These are phyloP conservation scores for Euura saliciscinereae DNA, from an alignment of 1,140 invertebrate species.

Conservation along the genomic window DNA sequence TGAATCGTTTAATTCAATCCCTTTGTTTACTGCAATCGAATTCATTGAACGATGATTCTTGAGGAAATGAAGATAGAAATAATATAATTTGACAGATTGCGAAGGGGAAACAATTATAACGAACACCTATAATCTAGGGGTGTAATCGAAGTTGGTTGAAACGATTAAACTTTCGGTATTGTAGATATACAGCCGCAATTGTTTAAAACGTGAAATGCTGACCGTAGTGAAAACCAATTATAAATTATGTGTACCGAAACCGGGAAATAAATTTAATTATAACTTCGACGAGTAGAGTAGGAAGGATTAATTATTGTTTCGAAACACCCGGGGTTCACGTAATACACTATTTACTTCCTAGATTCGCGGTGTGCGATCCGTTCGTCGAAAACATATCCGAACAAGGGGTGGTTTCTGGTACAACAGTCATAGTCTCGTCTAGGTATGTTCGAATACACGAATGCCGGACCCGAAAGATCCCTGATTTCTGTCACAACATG, in stretches of 20 bases:
- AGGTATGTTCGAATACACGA: conserved; percentile 4
- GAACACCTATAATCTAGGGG: too few species aligned
- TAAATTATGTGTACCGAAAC: not conserved
- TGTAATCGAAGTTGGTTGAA: too few species aligned
- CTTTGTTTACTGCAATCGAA: not conserved
- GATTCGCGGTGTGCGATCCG: too few species aligned
- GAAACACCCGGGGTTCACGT: not conserved
- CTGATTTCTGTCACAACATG: conserved; percentile 46
- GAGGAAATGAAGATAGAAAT: too few species aligned
- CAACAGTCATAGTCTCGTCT: not conserved
- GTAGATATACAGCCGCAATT: too few species aligned
- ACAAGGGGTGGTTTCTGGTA: not conserved
- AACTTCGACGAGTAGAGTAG: not conserved
- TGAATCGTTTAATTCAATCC: not conserved
- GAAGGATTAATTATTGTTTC: not conserved
- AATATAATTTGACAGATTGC: too few species aligned
- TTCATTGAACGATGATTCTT: too few species aligned
- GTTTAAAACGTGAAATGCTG: too few species aligned
- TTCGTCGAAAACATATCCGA: too few species aligned
- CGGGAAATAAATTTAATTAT: not conserved
- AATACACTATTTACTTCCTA: too few species aligned
- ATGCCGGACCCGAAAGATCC: conserved; percentile 39
- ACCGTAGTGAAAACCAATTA: not conserved
- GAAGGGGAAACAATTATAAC: too few species aligned
- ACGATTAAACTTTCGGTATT: too few species aligned